Evolutionary conservation across 2,888 invertebrate species (phyloP).

Genomic region (Patella caerulea): DNA sequence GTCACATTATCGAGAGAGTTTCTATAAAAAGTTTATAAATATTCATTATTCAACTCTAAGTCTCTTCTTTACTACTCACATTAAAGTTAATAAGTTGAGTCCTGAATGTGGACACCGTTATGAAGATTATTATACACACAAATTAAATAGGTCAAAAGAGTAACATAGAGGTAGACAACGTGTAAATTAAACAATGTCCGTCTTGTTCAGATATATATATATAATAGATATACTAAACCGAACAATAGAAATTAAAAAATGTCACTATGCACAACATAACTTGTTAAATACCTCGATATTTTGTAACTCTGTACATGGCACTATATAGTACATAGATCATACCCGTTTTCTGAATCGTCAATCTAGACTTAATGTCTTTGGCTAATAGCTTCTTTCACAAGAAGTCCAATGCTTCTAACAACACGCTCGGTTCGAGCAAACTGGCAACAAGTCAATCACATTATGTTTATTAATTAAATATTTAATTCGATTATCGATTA

Average conservation of each 20-base stretch:
- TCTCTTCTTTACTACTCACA: too few species aligned
- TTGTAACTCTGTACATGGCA: conserved; percentile 7
- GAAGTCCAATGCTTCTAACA: conserved; percentile 4
- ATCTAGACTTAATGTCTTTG: conserved; percentile 10
- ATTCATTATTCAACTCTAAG: too few species aligned
- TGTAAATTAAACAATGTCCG: background rate
- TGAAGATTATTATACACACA: conserved; percentile 1
- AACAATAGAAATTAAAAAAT: too few species aligned
- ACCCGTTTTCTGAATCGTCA: conserved; percentile 9
- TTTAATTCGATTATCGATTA: too few species aligned
- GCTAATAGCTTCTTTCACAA: conserved; percentile 11
- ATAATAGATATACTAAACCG: too few species aligned
- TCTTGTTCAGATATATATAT: too few species aligned
- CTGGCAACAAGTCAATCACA: background rate
- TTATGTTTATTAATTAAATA: too few species aligned
- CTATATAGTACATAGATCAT: conserved; percentile 3
- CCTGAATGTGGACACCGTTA: too few species aligned
- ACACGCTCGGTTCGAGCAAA: background rate
- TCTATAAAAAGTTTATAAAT: too few species aligned
- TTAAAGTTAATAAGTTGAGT: too few species aligned
- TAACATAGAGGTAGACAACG: conserved; percentile 1
- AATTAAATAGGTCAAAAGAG: background rate
- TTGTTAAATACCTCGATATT: conserved; percentile 3
- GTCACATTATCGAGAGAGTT: too few species aligned
- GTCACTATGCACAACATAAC: background rate